Evolutionary conservation across 1,140 invertebrate species (phyloP).

Genomic region (Heliconius congener): DNA sequence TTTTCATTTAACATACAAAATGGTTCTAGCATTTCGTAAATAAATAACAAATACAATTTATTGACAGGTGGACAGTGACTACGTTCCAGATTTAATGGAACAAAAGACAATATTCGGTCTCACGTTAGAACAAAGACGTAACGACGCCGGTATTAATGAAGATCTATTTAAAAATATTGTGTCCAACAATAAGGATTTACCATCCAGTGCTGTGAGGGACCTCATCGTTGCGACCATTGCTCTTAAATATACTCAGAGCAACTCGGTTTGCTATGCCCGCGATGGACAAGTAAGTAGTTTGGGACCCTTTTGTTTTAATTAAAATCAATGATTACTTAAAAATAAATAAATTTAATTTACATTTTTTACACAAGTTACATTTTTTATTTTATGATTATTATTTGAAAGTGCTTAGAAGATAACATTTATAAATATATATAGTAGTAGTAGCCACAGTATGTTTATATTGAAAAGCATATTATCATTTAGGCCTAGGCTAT

Average conservation of each 20-base stretch:
- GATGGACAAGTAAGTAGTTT: conserved; percentile 70
- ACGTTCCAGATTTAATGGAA: conserved; percentile 91
- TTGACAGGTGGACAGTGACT: conserved; percentile 92
- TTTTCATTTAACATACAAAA: not conserved
- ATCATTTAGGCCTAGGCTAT: no score
- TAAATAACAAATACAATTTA: not conserved
- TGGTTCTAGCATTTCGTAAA: not conserved
- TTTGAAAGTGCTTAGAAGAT: no score
- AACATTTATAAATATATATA: no score
- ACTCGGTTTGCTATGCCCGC: conserved; percentile 94
- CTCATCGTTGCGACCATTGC: conserved; percentile 97
- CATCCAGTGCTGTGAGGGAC: conserved; percentile 91
- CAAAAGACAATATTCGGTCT: conserved; percentile 95
- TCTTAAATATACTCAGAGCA: conserved; percentile 98
- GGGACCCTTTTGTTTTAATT: no score
- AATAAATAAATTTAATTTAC: no score
- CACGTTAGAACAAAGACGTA: conserved; percentile 94
- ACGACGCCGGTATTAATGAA: conserved; percentile 92
- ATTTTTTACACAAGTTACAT: no score
- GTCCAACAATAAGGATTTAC: conserved; percentile 86
- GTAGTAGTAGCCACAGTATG: no score
- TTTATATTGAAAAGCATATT: no score
- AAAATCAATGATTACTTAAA: no score
- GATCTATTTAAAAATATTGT: conserved; percentile 93
- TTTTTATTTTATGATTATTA: no score